A percentile compares a stretch with the other conserved stretches of the same genome.
phyloP scores from a whole-genome alignment of 2,797 vertebrate genomes.

The Sphenodon punctatus region DNA sequence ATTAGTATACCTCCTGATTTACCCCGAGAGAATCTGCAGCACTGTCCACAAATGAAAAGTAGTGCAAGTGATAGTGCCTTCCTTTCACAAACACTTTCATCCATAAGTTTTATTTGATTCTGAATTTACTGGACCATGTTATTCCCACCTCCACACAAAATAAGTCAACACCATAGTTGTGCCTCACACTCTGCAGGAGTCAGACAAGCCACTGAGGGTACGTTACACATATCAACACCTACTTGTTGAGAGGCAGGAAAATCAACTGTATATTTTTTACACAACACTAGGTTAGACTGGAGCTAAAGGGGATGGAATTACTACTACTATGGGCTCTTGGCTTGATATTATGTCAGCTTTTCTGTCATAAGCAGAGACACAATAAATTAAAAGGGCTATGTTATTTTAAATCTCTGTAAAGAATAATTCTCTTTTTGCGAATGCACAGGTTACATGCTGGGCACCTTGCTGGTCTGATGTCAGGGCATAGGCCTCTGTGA shows the following conservation, averaged over 20 bases:
- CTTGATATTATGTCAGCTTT: slow-evolving; percentile 29
- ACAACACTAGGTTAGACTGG: neutral
- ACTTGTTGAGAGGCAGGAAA: neutral
- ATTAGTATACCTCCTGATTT: neutral
- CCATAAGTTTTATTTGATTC: neutral
- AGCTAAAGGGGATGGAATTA: neutral
- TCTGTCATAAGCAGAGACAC: slow-evolving; percentile 14
- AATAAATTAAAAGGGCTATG: slow-evolving; percentile 14
- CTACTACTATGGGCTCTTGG: neutral
- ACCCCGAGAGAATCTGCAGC: neutral
- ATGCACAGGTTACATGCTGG: slow-evolving; percentile 24
- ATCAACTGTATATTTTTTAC: neutral
- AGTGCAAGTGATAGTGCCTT: neutral
- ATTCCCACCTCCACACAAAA: neutral
- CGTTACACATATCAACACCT: neutral
- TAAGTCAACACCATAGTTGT: neutral
- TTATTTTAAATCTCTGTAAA: neutral
- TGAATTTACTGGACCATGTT: neutral
- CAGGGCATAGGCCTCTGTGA: neutral
- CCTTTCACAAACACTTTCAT: neutral
- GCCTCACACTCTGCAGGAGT: neutral
- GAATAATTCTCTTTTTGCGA: neutral
- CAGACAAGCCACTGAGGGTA: neutral
- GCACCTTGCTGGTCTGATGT: neutral
- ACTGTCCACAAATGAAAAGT: neutral